Evolutionary conservation across 2,113 vertebrate genomes (phyloP), one percentile per base, ranked within the genome.

Genomic region (Scomber colias): DNA sequence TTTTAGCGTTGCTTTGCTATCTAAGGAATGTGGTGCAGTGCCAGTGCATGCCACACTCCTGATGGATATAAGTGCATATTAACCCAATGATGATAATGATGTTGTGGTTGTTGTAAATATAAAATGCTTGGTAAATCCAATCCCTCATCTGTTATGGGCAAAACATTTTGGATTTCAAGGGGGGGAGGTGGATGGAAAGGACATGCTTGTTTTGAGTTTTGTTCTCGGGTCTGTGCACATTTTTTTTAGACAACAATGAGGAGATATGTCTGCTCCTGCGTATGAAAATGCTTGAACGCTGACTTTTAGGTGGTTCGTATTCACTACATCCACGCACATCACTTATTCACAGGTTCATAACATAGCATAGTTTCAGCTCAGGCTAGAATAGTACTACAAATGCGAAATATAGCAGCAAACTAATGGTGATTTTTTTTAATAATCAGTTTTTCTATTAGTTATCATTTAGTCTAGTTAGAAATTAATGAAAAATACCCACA

Each of bases 1-100:
- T 93, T 91, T 92, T 92, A 84, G 72, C 86, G 84, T 74, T 75
- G 59, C 76, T 82, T 27, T 49, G 71, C 81, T 77, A 73, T 89
- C 86, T 82, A 48, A 68, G 90, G 88, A 92, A 91, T 90, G 90
- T 81, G 75, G 83, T 16, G 59, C 70, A 64, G 48, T 83, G 84
- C 82, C 75, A 82, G 69, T 74, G 79, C 74, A 72, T 70, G 86
- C 82, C 59, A 49, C 30, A 54, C 67, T 75, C 71, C 71, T 21
- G 87, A 73, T 74, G 62, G 73, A 73, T 82, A 49, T 45, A 71
- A 77, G 15, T 64, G 61, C 50, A 79, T 69, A 71, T 79, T 75
- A 65, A 86, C 84, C 48, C 54, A 45, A 45, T 44, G 60, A 44
- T 75, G 24, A 27, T 27, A 3, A 27, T 2, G 24, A 27, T 27